A percentile compares a stretch with the other conserved stretches of the same genome.
These are phyloP conservation scores for Megalopta genalis DNA, from an alignment of 1,140 invertebrate species.

Conservation along the genomic window DNA sequence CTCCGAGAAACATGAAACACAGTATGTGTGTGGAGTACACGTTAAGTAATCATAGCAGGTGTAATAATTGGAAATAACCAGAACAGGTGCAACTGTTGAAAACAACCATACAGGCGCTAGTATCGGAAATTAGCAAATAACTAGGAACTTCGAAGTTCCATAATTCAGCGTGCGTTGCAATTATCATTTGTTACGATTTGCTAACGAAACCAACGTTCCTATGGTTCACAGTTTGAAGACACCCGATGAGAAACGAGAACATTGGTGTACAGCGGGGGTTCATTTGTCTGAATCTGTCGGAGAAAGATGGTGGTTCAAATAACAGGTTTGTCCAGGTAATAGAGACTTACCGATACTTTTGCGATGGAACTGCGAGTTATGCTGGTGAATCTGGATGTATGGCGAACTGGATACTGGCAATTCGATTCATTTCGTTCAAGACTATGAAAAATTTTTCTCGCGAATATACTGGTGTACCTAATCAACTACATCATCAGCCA, in stretches of 20 bases:
- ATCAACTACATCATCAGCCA: too few relatives aligned
- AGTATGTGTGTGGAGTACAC: too few relatives aligned
- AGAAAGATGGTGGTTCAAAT: conserved; percentile 9
- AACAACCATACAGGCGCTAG: too few relatives aligned
- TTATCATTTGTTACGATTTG: background rate
- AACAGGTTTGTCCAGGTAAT: background rate
- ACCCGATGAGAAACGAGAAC: background rate
- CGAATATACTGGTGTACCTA: too few relatives aligned
- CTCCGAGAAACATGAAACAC: too few relatives aligned
- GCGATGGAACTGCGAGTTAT: background rate
- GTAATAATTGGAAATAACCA: too few relatives aligned
- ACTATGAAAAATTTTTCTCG: too few relatives aligned
- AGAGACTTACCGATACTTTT: background rate
- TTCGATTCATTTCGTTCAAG: background rate
- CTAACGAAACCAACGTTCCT: background rate
- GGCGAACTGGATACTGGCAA: too few relatives aligned
- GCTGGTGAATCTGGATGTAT: background rate
- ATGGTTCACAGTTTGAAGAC: background rate
- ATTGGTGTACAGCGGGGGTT: background rate
- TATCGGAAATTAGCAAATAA: too few relatives aligned
- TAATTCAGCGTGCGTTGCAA: background rate
- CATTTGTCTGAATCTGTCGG: conserved; percentile 1
- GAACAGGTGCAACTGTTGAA: too few relatives aligned
- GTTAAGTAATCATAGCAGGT: too few relatives aligned
- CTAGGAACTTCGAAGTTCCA: too few relatives aligned